Percentiles rank a stretch among this genome's conserved stretches.
These are phyloP conservation scores for Diploptera punctata DNA, from an alignment of 2,888 invertebrate species.

Conservation along the genomic window DNA sequence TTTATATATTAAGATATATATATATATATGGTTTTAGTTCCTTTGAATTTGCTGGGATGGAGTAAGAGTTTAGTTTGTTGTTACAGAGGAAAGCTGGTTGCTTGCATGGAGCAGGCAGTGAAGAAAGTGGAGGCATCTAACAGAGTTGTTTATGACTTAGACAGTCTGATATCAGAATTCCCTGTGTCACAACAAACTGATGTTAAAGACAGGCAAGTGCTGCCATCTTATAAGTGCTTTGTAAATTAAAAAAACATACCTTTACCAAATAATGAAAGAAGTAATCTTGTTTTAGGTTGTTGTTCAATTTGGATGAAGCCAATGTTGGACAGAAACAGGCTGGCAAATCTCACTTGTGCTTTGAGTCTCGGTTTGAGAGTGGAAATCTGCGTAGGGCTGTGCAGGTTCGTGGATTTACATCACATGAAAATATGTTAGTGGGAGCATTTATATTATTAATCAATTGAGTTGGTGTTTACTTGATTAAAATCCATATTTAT, in stretches of 20 bases:
- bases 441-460: too few species aligned
- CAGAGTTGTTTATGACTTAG: slow-evolving; percentile 75
- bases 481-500: too few species aligned
- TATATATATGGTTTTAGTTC: too few species aligned
- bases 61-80: not conserved
- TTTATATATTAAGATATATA: too few species aligned
- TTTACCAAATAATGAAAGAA: too few species aligned
- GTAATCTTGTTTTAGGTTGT: slow-evolving; percentile 53
- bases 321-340: slow-evolving; percentile 57
- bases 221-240: too few species aligned
- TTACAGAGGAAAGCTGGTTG: slow-evolving; percentile 63
- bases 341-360: slow-evolving; percentile 62
- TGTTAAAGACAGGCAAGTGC: slow-evolving; percentile 7
- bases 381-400: slow-evolving; percentile 84
- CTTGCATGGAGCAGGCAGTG: slow-evolving; percentile 71
- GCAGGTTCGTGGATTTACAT: too few species aligned
- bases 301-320: slow-evolving; percentile 61
- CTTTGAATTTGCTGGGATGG: too few species aligned
- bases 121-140: slow-evolving; percentile 65
- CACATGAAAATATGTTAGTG: too few species aligned
- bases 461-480: too few species aligned
- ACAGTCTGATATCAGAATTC: slow-evolving; percentile 54
- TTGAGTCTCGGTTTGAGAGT: slow-evolving; percentile 87
- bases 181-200: not conserved
- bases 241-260: too few species aligned